These are phyloP conservation scores for Sphecodes monilicornis DNA, from an alignment of 2,888 invertebrate genomes.

Conservation along the genomic window DNA sequence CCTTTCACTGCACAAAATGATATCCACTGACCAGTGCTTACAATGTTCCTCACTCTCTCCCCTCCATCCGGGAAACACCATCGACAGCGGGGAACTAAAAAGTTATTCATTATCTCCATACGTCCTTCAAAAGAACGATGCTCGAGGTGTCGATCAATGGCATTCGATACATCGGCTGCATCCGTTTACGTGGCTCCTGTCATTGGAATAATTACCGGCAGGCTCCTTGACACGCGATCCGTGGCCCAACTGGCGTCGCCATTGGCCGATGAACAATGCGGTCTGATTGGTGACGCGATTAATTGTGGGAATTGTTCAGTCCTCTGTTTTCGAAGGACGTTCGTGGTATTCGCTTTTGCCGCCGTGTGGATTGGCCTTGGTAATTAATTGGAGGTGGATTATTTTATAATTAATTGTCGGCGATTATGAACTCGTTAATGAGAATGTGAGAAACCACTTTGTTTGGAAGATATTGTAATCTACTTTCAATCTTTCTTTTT, in stretches of 20 bases:
- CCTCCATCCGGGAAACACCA: neutral
- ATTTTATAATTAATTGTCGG: constrained; percentile 32
- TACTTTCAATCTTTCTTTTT: neutral
- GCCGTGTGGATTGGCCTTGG: constrained; percentile 13
- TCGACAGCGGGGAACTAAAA: neutral
- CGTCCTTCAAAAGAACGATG: constrained; percentile 33
- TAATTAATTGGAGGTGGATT: constrained; percentile 21
- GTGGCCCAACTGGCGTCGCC: constrained; percentile 37
- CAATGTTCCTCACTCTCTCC: constrained; percentile 8
- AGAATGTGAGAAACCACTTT: constrained; percentile 7
- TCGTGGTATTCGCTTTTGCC: neutral
- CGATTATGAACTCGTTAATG: constrained; percentile 2
- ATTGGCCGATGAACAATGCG: constrained; percentile 38
- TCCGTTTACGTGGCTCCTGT: constrained; percentile 45
- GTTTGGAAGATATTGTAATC: neutral
- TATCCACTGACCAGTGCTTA: constrained; percentile 11
- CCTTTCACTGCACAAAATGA: constrained; percentile 25
- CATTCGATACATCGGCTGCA: constrained; percentile 52
- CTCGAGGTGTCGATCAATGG: constrained; percentile 44
- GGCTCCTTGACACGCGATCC: constrained; percentile 47
- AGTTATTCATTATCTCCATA: constrained; percentile 24
- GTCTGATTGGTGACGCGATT: constrained; percentile 47
- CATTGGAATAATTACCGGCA: constrained; percentile 46
- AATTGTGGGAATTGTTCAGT: constrained; percentile 40
- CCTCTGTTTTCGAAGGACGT: neutral